phyloP scores from a whole-genome alignment of 2,797 vertebrate species.

The Sebastes umbrosus region DNA sequence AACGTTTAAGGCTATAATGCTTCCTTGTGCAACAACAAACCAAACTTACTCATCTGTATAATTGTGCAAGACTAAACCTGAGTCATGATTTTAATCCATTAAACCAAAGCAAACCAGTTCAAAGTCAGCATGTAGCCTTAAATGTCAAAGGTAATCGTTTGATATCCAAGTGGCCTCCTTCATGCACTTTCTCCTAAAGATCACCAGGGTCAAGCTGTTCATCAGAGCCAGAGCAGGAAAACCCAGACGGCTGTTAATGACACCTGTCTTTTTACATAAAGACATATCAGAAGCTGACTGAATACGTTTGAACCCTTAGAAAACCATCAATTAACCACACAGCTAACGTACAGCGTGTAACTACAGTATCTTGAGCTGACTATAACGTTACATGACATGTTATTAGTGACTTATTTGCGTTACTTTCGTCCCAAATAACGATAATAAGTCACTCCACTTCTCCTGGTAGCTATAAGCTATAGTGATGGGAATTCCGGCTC shows the following conservation, averaged over 20 bases:
- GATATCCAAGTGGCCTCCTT: not conserved
- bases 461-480: not conserved
- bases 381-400: no score
- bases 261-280: not conserved
- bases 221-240: not conserved
- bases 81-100: not conserved
- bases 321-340: not conserved
- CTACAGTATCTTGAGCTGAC: accelerated
- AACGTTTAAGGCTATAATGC: not conserved
- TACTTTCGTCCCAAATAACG: not conserved
- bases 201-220: slow-evolving; percentile 46
- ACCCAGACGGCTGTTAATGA: not conserved
- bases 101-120: accelerated
- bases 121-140: not conserved
- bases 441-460: not conserved
- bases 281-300: not conserved
- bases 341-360: no score
- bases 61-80: not conserved
- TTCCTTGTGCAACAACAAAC: not conserved
- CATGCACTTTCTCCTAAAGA: slow-evolving; percentile 45
- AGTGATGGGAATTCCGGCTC: no score
- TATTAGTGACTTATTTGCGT: not conserved
- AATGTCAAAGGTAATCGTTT: slow-evolving; percentile 76
- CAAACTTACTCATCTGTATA: not conserved
- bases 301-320: not conserved